Percentiles rank a stretch among this genome's conserved stretches.
Conservation (phyloP, 2,888 invertebrate species). For the Pachycephus smyrnensis region DNA sequence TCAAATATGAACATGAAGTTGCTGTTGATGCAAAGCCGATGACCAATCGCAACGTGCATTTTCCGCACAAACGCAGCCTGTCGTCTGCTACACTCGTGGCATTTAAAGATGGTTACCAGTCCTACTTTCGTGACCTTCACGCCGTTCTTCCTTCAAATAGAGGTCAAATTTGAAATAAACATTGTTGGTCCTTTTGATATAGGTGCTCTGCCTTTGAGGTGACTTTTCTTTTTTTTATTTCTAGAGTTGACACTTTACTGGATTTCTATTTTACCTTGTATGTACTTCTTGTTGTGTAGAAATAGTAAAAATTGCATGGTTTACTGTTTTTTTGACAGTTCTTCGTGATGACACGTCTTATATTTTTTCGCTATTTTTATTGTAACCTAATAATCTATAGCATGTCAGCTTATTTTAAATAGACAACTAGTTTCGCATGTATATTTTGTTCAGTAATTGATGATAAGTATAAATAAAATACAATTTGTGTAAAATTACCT, state of each 20-base stretch:
- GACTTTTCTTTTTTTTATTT: background rate
- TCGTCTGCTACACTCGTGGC: constrained; percentile 18
- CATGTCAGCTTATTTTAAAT: background rate
- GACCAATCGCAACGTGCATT: background rate
- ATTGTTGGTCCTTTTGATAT: constrained; percentile 8
- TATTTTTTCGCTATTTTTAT: background rate
- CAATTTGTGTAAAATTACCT: background rate
- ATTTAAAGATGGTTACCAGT: constrained; percentile 17
- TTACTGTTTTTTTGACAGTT: background rate
- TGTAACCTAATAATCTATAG: background rate
- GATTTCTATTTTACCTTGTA: background rate
- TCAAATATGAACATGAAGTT: background rate
- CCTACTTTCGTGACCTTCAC: constrained; percentile 51
- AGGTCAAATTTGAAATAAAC: constrained; percentile 53
- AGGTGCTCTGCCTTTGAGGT: background rate
- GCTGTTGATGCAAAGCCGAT: background rate
- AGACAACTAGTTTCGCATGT: background rate
- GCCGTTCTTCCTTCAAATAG: constrained; percentile 42
- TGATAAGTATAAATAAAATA: background rate
- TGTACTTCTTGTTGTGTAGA: background rate
- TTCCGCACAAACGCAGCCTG: constrained; percentile 16
- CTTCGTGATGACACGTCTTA: background rate
- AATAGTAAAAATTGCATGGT: background rate
- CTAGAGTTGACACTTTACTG: background rate
- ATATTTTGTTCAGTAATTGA: background rate